phyloP scores from a whole-genome alignment of 2,113 vertebrate genomes.

The Calidris pugnax region DNA sequence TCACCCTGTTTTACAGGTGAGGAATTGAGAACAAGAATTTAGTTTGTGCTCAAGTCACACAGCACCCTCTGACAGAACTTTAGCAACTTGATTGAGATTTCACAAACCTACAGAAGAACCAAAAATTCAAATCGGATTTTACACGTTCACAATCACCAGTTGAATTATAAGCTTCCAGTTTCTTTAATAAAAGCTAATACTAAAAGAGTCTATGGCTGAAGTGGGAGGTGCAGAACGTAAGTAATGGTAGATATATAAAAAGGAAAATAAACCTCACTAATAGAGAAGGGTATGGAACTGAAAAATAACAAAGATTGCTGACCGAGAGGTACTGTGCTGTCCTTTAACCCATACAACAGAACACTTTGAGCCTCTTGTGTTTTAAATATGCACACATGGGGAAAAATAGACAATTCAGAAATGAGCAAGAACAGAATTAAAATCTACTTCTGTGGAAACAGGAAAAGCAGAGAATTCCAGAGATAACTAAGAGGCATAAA shows the following conservation, averaged over 20 bases:
- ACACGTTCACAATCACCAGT: background rate
- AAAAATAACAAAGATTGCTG: background rate
- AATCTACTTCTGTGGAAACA: background rate
- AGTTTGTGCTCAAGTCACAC: background rate
- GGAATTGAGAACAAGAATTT: background rate
- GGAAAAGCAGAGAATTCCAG: background rate
- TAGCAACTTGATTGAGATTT: background rate
- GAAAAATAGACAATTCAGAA: background rate
- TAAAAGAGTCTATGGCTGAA: background rate
- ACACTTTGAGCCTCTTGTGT: background rate
- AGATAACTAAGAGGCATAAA: background rate
- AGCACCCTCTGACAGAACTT: background rate
- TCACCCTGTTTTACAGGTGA: background rate
- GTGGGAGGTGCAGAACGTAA: background rate
- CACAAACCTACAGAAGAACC: background rate
- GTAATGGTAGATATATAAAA: background rate
- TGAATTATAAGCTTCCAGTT: background rate
- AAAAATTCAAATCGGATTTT: background rate
- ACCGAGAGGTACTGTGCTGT: background rate
- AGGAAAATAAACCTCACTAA: background rate
- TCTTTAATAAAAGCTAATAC: background rate
- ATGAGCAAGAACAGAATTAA: background rate
- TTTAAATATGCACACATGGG: background rate
- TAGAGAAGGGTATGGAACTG: background rate
- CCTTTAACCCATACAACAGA: background rate